Conservation (phyloP, 2,888 invertebrate genomes). For the Microctonus aethiopoides region DNA sequence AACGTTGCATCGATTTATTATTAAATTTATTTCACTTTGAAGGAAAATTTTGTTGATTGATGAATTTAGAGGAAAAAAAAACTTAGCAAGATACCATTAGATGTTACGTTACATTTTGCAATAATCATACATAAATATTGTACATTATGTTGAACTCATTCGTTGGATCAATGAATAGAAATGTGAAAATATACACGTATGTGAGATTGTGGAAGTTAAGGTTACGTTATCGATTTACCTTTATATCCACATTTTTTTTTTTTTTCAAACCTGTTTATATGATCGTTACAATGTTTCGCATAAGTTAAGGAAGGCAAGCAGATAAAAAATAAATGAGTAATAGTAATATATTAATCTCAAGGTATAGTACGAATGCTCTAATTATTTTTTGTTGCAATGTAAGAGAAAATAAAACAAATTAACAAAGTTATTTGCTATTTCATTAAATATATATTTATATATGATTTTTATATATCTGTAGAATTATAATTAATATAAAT, state of each 20-base stretch:
- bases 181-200: slow-evolving; percentile 43
- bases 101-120: background rate
- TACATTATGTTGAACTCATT: background rate
- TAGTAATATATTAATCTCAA: slow-evolving; percentile 4
- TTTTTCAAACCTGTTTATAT: background rate
- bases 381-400: background rate
- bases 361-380: slow-evolving; percentile 9
- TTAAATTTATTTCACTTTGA: background rate
- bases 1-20: too few species aligned
- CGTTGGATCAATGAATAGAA: slow-evolving; percentile 9
- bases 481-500: background rate
- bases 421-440: background rate
- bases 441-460: background rate
- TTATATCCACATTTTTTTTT: background rate
- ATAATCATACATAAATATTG: background rate
- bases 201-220: slow-evolving; percentile 50
- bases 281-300: background rate
- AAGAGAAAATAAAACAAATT: background rate
- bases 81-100: background rate
- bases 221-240: slow-evolving; percentile 55
- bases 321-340: background rate
- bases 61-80: background rate
- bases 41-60: background rate
- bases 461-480: background rate
- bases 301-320: background rate